Evolutionary conservation across 2,113 vertebrate species (phyloP).

Genomic region (Prionailurus bengalensis): DNA sequence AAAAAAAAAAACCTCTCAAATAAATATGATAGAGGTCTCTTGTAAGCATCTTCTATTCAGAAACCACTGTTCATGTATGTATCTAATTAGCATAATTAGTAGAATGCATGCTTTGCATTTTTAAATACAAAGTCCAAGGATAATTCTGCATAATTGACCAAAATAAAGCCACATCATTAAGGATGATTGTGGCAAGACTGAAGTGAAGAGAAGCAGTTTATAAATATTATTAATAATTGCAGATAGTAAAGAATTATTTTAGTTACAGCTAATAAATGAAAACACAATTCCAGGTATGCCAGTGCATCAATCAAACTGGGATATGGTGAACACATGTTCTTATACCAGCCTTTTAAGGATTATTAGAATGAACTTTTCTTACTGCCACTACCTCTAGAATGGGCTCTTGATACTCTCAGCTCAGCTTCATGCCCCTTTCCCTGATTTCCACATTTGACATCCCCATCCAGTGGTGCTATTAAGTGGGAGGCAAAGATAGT

Average conservation of each 20-base stretch:
- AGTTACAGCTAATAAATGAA: neutral
- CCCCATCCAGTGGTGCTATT: neutral
- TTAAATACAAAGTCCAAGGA: neutral
- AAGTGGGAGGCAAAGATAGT: neutral
- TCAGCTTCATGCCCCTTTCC: neutral
- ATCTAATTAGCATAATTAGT: neutral
- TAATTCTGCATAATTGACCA: neutral
- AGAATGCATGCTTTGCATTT: constrained; percentile 31
- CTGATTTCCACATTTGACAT: neutral
- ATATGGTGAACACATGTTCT: neutral
- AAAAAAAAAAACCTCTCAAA: neutral
- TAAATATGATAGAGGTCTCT: neutral
- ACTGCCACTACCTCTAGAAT: neutral
- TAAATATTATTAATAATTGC: neutral
- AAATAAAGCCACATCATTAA: neutral
- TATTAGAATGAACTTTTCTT: neutral
- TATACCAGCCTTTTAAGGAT: neutral
- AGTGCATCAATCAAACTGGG: neutral
- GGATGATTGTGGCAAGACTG: neutral
- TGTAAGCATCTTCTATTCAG: neutral
- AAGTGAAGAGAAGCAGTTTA: neutral
- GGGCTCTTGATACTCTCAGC: neutral
- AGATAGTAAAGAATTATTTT: neutral
- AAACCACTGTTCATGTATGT: neutral
- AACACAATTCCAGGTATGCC: neutral